Conservation (phyloP, 2,113 vertebrate species). For the Eleginops maclovinus region DNA sequence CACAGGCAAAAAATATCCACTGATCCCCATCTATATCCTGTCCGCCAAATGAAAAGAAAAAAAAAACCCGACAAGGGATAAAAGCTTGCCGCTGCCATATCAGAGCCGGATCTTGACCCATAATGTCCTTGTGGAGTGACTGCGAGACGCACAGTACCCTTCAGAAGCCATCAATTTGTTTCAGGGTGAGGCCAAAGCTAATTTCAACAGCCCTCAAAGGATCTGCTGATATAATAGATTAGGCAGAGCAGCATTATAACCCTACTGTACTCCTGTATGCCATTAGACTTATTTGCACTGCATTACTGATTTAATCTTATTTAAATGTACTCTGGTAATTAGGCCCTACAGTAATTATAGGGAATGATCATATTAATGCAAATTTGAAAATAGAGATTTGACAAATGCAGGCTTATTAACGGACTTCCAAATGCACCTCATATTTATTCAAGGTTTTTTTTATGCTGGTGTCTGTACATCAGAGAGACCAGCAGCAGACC, state of each 20-base stretch:
- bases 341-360: constrained; percentile 67
- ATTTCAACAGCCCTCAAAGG: constrained; percentile 68
- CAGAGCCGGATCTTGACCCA: constrained; percentile 67
- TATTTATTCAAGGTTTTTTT: constrained; percentile 61
- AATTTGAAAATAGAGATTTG: constrained; percentile 63
- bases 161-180: constrained; percentile 67
- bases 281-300: constrained; percentile 68
- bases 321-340: constrained; percentile 71
- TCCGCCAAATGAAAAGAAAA: constrained; percentile 40
- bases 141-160: constrained; percentile 46
- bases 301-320: constrained; percentile 62
- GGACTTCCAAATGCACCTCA: constrained; percentile 49
- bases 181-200: constrained; percentile 55
- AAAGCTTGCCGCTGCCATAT: constrained; percentile 55
- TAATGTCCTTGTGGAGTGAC: constrained; percentile 57
- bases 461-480: constrained; percentile 52
- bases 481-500: constrained; percentile 60
- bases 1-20: constrained; percentile 57
- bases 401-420: constrained; percentile 62
- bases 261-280: constrained; percentile 43
- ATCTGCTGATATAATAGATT: constrained; percentile 64
- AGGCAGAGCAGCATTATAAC: constrained; percentile 46
- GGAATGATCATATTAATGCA: constrained; percentile 57
- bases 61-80: constrained; percentile 34
- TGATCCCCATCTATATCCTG: constrained; percentile 66